These are phyloP conservation scores for Halcyon leucocephala DNA, from an alignment of 2,797 vertebrate genomes.

Conservation along the genomic window DNA sequence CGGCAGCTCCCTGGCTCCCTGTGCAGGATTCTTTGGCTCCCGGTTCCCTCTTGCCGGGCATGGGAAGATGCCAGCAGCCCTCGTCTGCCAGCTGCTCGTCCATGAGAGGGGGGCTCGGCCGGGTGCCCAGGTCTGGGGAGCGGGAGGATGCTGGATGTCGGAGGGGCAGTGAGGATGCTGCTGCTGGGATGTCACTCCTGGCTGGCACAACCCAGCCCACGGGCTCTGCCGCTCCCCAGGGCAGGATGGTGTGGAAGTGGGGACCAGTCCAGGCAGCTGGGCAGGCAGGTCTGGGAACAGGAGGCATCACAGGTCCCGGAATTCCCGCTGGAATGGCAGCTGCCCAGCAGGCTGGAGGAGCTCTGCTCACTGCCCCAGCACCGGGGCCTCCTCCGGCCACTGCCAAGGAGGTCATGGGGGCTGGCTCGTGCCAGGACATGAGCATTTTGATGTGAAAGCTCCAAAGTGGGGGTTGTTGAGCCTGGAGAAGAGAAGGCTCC, in stretches of 20 bases:
- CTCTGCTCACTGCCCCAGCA: not conserved
- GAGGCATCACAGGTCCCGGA: rapidly evolving
- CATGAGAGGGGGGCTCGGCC: rapidly evolving
- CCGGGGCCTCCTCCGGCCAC: not conserved
- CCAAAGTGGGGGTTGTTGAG: not conserved
- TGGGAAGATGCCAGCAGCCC: not conserved
- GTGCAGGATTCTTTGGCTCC: not conserved
- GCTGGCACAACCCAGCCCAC: rapidly evolving
- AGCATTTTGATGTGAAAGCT: not conserved
- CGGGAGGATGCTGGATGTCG: not conserved
- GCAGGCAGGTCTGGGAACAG: rapidly evolving
- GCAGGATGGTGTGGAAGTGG: not conserved
- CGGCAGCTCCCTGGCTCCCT: not conserved
- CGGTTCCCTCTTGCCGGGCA: not conserved
- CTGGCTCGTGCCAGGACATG: not conserved
- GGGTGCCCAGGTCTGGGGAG: not conserved
- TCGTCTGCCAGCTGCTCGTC: not conserved
- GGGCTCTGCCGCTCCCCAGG: not conserved
- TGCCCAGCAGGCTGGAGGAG: not conserved
- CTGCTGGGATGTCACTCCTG: not conserved
- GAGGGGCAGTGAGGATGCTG: not conserved
- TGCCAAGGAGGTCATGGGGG: not conserved
- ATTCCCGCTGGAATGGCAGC: not conserved
- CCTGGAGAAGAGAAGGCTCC: not conserved
- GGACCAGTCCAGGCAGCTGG: not conserved